Conservation (phyloP, 2,113 vertebrate species). For the Chionis minor region DNA sequence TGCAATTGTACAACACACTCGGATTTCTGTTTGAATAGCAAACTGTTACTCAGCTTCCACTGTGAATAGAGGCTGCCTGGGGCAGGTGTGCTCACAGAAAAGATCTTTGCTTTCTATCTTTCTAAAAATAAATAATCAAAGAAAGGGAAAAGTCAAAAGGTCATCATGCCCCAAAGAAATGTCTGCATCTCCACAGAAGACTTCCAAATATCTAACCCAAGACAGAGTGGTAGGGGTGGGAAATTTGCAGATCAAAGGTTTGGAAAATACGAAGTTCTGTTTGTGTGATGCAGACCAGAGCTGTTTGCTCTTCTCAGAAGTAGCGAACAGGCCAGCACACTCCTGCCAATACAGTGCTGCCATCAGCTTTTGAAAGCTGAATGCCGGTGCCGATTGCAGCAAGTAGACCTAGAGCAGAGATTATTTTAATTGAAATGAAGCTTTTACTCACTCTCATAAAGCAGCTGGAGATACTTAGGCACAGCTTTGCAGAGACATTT, state of each 20-base stretch:
- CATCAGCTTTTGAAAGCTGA: slow-evolving; percentile 11
- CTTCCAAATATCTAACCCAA: background rate
- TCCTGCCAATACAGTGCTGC: background rate
- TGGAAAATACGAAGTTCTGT: background rate
- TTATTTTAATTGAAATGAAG: slow-evolving; percentile 23
- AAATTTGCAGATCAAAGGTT: slow-evolving; percentile 23
- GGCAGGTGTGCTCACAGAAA: slow-evolving; percentile 12
- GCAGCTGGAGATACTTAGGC: background rate
- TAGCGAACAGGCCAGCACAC: background rate
- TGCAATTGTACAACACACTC: background rate
- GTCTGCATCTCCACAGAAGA: background rate
- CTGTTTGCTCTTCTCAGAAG: slow-evolving; percentile 7
- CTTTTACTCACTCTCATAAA: background rate
- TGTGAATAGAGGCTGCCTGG: slow-evolving; percentile 42
- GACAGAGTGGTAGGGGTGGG: background rate
- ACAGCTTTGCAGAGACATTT: background rate
- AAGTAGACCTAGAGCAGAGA: background rate
- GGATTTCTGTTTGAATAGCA: slow-evolving; percentile 47
- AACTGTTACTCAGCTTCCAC: slow-evolving; percentile 43
- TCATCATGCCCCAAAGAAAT: slow-evolving; percentile 27
- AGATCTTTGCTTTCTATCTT: slow-evolving; percentile 27
- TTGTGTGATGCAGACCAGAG: slow-evolving; percentile 10
- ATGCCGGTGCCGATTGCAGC: background rate
- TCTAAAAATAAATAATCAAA: slow-evolving; percentile 61
- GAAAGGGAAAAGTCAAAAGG: slow-evolving; percentile 41